Percentiles rank a stretch among this genome's conserved stretches.
phyloP scores from a whole-genome alignment of 2,888 invertebrate genomes.

The Thyatira batis region DNA sequence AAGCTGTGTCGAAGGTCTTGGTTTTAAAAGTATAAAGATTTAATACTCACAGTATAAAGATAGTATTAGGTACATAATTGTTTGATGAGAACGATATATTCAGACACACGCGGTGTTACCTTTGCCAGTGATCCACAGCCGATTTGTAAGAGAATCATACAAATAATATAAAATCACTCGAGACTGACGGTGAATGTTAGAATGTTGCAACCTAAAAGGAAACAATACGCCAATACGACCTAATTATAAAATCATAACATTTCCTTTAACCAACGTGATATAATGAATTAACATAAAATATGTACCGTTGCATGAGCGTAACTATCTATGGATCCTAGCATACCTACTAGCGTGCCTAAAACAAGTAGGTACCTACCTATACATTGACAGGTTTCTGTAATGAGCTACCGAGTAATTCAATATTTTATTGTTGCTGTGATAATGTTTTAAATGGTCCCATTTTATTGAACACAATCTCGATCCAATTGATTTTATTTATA shows the following conservation, averaged over 20 bases:
- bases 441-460: constrained; percentile 14
- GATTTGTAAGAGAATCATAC: no score
- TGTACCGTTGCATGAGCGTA: constrained; percentile 21
- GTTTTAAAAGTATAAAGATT: no score
- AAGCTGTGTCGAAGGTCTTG: no score
- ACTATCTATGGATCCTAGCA: constrained; percentile 20
- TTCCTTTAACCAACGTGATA: neutral
- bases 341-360: constrained; percentile 30
- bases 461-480: constrained; percentile 12
- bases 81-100: no score
- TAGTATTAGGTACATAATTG: no score
- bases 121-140: no score
- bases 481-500: neutral
- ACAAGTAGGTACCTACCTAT: constrained; percentile 31
- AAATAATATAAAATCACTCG: no score
- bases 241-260: neutral
- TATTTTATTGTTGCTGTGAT: constrained; percentile 30
- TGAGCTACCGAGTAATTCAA: constrained; percentile 21
- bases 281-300: constrained; percentile 22
- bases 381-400: constrained; percentile 36
- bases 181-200: no score
- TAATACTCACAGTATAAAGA: no score
- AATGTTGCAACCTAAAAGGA: no score
- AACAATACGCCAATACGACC: neutral
- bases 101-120: no score